Evolutionary conservation across 1,140 invertebrate species (phyloP).

Genomic region (Proales similis): DNA sequence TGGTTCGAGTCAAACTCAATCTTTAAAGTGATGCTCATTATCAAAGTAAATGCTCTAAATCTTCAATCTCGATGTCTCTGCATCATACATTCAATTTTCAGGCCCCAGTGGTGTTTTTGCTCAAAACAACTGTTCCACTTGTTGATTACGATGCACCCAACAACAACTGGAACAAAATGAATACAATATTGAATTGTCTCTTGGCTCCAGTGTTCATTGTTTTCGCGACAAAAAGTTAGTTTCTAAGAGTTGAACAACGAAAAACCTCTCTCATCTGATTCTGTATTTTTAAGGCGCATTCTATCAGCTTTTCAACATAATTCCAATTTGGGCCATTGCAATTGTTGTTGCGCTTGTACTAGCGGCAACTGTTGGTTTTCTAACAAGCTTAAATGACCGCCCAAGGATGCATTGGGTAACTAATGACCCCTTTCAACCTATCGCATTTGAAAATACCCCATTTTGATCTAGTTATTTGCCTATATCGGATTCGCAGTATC

Average conservation of each 20-base stretch:
- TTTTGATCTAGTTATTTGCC: conserved; percentile 58
- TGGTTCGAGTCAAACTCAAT: conserved; percentile 27
- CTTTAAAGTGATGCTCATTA: conserved; percentile 23
- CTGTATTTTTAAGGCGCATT: not conserved
- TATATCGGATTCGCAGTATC: conserved; percentile 62
- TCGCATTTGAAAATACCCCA: no score
- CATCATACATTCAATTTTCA: conserved; percentile 40
- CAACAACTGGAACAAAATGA: conserved; percentile 59
- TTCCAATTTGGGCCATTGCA: conserved; percentile 10
- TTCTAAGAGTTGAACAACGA: no score
- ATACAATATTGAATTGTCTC: conserved; percentile 58
- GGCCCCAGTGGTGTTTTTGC: conserved; percentile 57
- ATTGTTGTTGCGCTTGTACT: not conserved
- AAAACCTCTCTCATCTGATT: not conserved
- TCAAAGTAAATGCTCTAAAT: no score
- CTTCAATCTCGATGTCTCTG: not conserved
- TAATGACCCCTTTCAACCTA: no score
- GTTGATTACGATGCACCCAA: conserved; percentile 57
- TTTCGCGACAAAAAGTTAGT: conserved; percentile 48
- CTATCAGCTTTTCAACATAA: not conserved
- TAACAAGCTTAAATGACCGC: conserved; percentile 19
- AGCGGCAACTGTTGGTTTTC: not conserved
- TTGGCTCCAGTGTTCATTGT: conserved; percentile 55
- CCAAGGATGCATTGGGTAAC: conserved; percentile 27
- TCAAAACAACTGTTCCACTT: conserved; percentile 60